phyloP scores from a whole-genome alignment of 23 tunicate genomes.

The Oikopleura dioica region DNA sequence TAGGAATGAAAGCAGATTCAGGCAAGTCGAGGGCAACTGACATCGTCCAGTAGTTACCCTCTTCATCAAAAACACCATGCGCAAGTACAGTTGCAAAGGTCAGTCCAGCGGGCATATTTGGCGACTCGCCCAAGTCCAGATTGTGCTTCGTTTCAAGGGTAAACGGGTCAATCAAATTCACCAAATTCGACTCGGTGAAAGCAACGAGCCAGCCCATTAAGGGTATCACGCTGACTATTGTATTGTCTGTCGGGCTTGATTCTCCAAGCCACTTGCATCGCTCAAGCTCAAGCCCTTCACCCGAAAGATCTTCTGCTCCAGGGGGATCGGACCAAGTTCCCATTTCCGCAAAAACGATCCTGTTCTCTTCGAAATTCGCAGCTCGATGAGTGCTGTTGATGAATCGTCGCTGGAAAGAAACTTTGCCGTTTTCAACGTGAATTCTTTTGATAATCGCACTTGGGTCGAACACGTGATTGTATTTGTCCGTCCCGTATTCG shows the following conservation, averaged over 20 bases:
- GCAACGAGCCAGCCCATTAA: neutral
- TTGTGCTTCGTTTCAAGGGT: neutral
- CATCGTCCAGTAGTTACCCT: constrained; percentile 2
- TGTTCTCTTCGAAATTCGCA: too few relatives aligned
- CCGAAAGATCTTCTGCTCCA: too few relatives aligned
- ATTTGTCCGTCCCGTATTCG: too few relatives aligned
- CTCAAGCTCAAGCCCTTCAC: too few relatives aligned
- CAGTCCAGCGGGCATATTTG: neutral
- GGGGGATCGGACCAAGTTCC: too few relatives aligned
- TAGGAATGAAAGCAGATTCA: too few relatives aligned
- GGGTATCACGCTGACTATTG: neutral
- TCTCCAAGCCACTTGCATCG: neutral
- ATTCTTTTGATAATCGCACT: too few relatives aligned
- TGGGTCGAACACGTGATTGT: too few relatives aligned
- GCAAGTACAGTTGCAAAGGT: neutral
- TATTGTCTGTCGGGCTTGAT: neutral
- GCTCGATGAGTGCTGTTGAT: too few relatives aligned
- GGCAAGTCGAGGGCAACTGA: neutral
- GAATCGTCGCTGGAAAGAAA: too few relatives aligned
- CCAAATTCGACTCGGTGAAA: neutral
- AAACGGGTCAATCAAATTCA: neutral
- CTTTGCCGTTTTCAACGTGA: too few relatives aligned
- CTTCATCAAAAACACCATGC: neutral
- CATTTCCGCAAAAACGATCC: too few relatives aligned
- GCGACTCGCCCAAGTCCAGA: neutral